phyloP scores from a whole-genome alignment of 2,888 invertebrate species.

The Lymantria dispar region DNA sequence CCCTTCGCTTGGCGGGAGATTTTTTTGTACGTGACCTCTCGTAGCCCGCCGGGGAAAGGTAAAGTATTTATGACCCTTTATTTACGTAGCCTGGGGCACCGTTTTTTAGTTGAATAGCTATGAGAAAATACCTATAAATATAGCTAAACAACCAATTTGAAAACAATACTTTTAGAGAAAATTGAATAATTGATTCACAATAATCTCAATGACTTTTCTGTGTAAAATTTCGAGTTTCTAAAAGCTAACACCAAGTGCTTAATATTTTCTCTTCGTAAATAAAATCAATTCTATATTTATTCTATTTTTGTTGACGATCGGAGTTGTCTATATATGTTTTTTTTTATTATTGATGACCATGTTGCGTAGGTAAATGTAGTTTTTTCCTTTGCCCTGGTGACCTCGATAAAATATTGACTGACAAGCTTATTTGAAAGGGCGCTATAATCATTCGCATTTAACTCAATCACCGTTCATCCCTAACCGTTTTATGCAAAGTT shows the following conservation, averaged over 20 bases:
- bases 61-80: constrained; percentile 48
- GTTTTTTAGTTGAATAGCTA: too few relatives aligned
- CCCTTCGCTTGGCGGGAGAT: constrained; percentile 35
- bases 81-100: constrained; percentile 25
- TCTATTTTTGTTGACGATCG: neutral
- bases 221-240: neutral
- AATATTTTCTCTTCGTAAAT: too few relatives aligned
- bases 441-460: constrained; percentile 1
- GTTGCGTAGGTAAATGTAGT: neutral
- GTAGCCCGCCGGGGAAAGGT: constrained; percentile 25
- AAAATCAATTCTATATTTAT: neutral
- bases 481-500: constrained; percentile 18
- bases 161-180: too few relatives aligned
- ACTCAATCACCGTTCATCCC: neutral
- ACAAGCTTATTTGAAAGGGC: constrained; percentile 1
- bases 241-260: too few relatives aligned
- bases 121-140: too few relatives aligned
- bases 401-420: constrained; percentile 8
- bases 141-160: too few relatives aligned
- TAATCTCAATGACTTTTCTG: too few relatives aligned
- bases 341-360: too few relatives aligned
- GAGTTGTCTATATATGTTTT: neutral
- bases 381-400: constrained; percentile 1
- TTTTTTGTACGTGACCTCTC: constrained; percentile 44
- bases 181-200: too few relatives aligned